Evolutionary conservation across 1,140 invertebrate genomes (phyloP).

Genomic region (Littorina saxatilis): DNA sequence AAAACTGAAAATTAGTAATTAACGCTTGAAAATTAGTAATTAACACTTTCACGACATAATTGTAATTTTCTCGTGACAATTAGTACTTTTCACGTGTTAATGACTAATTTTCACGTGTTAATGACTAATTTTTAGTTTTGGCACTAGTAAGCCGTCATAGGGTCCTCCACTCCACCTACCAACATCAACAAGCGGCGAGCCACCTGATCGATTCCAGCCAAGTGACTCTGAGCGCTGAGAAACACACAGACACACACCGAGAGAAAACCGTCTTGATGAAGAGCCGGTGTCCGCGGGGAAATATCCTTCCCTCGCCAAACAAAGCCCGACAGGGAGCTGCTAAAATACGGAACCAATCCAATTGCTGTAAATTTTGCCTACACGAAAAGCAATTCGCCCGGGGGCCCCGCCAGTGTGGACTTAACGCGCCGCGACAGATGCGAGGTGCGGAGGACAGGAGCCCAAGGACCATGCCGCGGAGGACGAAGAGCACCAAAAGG

Average conservation of each 20-base stretch:
- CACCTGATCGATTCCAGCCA: background rate
- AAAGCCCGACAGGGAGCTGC: conserved; percentile 28
- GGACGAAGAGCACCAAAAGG: no score
- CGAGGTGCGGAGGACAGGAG: background rate
- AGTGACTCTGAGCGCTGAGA: conserved; percentile 5
- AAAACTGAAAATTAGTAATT: no score
- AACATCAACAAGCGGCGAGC: background rate
- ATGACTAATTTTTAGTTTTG: no score
- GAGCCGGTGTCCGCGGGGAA: conserved; percentile 31
- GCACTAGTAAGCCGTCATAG: no score
- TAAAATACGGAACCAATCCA: conserved; percentile 33
- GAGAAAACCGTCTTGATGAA: conserved; percentile 19
- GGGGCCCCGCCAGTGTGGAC: background rate
- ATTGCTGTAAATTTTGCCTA: conserved; percentile 30
- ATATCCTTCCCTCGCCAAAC: conserved; percentile 13
- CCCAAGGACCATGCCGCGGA: no score
- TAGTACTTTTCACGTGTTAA: no score
- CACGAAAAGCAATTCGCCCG: conserved; percentile 7
- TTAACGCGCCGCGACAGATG: conserved; percentile 6
- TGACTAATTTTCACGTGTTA: no score
- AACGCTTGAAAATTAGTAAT: no score
- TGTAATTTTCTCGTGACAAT: no score
- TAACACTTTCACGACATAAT: no score
- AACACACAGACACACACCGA: background rate
- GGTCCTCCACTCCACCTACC: no score